Base-by-base conservation (phyloP, 2,888 invertebrate genomes). In the Neoascia interrupta region DNA sequence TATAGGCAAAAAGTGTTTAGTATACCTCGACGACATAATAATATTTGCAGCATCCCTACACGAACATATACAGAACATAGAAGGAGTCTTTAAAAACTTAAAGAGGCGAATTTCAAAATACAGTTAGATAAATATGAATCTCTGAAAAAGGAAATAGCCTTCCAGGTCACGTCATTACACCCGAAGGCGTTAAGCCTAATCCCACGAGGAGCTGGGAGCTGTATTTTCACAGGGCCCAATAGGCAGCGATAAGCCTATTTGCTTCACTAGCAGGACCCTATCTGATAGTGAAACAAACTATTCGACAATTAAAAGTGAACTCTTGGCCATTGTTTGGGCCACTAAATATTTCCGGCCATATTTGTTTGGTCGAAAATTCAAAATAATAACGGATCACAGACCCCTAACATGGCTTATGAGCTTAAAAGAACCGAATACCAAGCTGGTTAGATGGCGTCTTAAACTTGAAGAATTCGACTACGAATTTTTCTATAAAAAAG, bases 401-500 rank as follows among this genome's bases (percentile, higher is more conserved):
- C 26, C 26, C 8, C 26, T 26, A 4, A 26, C 26, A 5, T 26
- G 26, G 26, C 4, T 26, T 26, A 26, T 26, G 26, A 26, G 26
- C 8, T 26, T 26, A 26, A 26, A 26, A 8, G 5, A 5, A 26
- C 26, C 26, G 26, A 26, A 26, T 8, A 4, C 26, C 8, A 26
- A 26, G 26, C 26, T 8, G n/a, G n/a, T n/a, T n/a, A 5, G 5
- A 26, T 5, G 26, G 26, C 26, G 26, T 5, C 26, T 26, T 26
- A 26, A 8, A 26, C 8, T 26, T 4, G 5, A 26, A 26, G 26
- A 26, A 8, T 26, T 5, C 8, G 26, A 26, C 8, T 26, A 26
- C 8, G 26, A 26, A 26, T 5, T 26, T 8, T 4, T 26, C 26
- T 26, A 26, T 8, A 81, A 82, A 21, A 84, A 81, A 47, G 74